phyloP scores from a whole-genome alignment of 2,113 vertebrate species.

The Montifringilla adamsi region DNA sequence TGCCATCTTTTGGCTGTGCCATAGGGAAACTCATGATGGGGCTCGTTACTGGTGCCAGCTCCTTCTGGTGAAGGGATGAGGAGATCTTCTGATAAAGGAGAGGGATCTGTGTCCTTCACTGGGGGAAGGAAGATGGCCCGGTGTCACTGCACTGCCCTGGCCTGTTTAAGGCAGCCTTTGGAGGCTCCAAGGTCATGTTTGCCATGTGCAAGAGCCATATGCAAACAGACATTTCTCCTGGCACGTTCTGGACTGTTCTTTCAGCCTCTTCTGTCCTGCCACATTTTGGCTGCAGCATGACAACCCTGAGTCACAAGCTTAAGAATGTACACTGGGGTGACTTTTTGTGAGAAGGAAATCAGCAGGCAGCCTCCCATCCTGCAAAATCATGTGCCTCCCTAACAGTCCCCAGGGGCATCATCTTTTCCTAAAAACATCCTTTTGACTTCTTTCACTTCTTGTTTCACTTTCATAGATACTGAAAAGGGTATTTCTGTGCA shows the following conservation, averaged over 20 bases:
- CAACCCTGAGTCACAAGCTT: neutral
- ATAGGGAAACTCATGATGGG: neutral
- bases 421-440: neutral
- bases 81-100: no score
- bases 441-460: neutral
- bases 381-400: neutral
- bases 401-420: neutral
- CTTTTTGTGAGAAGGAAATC: neutral
- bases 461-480: neutral
- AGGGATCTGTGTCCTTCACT: neutral
- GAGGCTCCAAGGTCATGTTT: neutral
- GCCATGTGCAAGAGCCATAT: neutral
- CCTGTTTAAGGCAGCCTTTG: neutral
- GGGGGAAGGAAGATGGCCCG: neutral
- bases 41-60: neutral
- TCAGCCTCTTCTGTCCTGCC: neutral
- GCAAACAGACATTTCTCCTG: neutral
- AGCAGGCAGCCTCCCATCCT: neutral
- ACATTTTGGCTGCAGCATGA: neutral
- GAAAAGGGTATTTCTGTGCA: neutral
- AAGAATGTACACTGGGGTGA: neutral
- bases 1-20: neutral
- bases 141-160: neutral
- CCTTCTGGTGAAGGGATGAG: neutral
- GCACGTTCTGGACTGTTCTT: accelerated